Base-by-base conservation (phyloP, 2,888 invertebrate genomes). In the Drosophila tanythrix region DNA sequence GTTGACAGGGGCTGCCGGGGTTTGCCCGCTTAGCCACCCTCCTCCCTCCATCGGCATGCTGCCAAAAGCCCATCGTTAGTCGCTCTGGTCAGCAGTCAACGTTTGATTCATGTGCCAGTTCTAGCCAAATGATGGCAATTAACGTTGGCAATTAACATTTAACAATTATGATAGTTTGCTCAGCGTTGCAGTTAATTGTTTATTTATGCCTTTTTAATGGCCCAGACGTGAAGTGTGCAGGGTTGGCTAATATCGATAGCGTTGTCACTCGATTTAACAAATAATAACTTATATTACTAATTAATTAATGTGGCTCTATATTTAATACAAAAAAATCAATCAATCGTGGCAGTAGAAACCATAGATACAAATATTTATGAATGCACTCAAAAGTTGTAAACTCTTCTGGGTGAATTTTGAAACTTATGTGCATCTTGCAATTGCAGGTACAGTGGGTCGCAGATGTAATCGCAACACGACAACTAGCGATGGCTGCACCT, bases 401-500 rank as follows among this genome's bases (percentile, higher is more conserved):
- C n/a, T 0, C 11, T 1, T 21, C 0, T 10, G 40, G n/a, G 10
- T 40, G 46, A 46, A 15, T 46, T 46, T 25, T 46, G 13, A 8
- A 25, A 48, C 7, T 11, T 5, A 13, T 43, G 15, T 2, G 0
- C 6, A 36, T 35, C 10, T 31, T 31, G 10, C 2, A 18, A 31
- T 74, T 65, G 1, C 10, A 93, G 93, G 97, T 13, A 98, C 98
- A 0, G 94, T 95, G 8, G 96, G 97, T 61, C 94, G 98, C 51
- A 95, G 96, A 88, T 98, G 98, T 93, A 96, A 96, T 88, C 94
- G 95, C 43, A 95, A 95, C 35, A 95, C 95, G 66, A 94, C 95
- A 2, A 95, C 96, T 25, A 95, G 96, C 10, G 97, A 98, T 79
- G 96, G 97, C 59, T 98, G 98, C 93, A 95, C 96, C 79, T 95